Evolutionary conservation across 2,113 vertebrate genomes (phyloP), one percentile per base, ranked within the genome.

Genomic region (Erpornis zantholeuca): DNA sequence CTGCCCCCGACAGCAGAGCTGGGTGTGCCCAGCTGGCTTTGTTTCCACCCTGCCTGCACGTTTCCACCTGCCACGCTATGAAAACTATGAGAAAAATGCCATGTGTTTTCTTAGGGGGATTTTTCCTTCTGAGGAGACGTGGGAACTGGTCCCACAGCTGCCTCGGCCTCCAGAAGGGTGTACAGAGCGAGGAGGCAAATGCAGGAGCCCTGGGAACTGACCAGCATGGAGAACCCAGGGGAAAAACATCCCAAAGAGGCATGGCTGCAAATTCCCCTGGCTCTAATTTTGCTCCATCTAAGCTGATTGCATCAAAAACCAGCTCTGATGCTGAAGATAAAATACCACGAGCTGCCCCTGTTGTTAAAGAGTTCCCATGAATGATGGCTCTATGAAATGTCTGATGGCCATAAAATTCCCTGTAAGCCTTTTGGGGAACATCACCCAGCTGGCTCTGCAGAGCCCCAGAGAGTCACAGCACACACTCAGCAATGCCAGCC

Each of bases 81-180:
- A 81, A 66, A 93, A 15, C 16, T 4, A 89, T 68, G 92, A 89
- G 84, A 89, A 89, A 82, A 91, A 89, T 75, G 54, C 78, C 25
- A 3, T 73, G 54, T 70, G 86, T 71, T 92, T 91, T 75, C 72
- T 75, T 33, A 3, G 0, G 73, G 73, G 90, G 60, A 81, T 84
- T 77, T 75, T n/a, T 47, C 35, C 35, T 33, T 47, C 33, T 35
- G 68, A 49, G 76, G 20, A 61, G 35, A 90, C 5, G 5, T 90
- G 80, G 82, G 82, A 95, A 92, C 23, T 0, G 0, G 24, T 50
- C 36, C 79, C 71, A 18, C 9, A 20, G 4, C 14, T 35, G 76
- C 82, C 28, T 72, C 36, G 31, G 66, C 66, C 3, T 2, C 56
- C 4, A 36, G 81, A 15, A 10, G 35, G 54, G 52, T 0, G 0